Evolutionary conservation across 2,888 invertebrate species (phyloP), one percentile per base, ranked within the genome.

Genomic region (Magallana nippona): DNA sequence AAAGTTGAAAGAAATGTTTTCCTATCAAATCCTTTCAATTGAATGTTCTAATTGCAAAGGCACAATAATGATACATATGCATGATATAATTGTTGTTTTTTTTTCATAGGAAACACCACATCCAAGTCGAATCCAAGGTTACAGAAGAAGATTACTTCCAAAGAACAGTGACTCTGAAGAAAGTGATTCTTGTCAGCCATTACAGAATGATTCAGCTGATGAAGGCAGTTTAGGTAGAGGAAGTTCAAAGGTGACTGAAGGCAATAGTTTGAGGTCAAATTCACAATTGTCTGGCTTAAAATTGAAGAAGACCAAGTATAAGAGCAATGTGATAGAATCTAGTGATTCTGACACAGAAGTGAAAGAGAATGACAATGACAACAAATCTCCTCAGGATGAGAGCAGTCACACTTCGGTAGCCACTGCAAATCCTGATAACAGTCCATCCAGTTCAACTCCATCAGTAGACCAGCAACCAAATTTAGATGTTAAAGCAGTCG

Each of bases 311-410:
- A 27, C 27, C 27, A 71, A 71, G 13, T 71, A 71, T 27, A 71
- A 71, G 32, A 22, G 22, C 32, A 71, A 71, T 71, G 71, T 71
- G 15, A 71, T 71, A 27, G 71, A 71, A 71, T 71, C 71, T 13
- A 71, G 71, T 71, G 71, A 71, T 71, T 71, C 71, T 13, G 71
- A 71, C 15, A 71, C 71, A 27, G 71, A 71, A 32, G 1, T 32
- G 27, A 32, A 71, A 2, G 71, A 71, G 3, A 27, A 27, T 15
- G 60, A n/a, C n/a, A 3, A 22, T 27, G 27, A 71, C 11, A 32
- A 22, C 27, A 44, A 44, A 44, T 22, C 27, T 10, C 27, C 13
- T 2, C 15, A 15, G 11, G 32, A 71, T 15, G 71, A 27, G 32
- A 71, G 71, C 15, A 8, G 15, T 71, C 22, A 32, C 11, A 22